These are phyloP conservation scores for Thereva unica DNA, from an alignment of 2,888 invertebrate genomes.

Conservation along the genomic window DNA sequence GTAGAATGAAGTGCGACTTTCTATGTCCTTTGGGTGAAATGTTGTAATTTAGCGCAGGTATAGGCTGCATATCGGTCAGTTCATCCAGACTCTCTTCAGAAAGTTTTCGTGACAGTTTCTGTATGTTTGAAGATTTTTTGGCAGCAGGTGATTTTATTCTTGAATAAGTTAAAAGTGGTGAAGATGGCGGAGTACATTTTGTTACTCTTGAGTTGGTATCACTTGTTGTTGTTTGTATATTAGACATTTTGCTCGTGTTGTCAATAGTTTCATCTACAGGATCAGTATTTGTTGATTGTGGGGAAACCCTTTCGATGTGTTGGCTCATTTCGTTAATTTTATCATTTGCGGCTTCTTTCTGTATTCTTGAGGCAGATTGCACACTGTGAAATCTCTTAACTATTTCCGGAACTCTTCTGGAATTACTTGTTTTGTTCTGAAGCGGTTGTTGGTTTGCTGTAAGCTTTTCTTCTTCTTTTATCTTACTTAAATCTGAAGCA, in stretches of 20 bases:
- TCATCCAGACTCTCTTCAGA: slow-evolving; percentile 54
- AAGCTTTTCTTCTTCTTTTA: neutral
- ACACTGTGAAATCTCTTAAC: slow-evolving; percentile 2
- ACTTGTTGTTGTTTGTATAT: neutral
- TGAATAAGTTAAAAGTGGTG: slow-evolving; percentile 54
- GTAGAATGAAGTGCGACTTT: slow-evolving; percentile 47
- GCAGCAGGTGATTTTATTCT: slow-evolving; percentile 51
- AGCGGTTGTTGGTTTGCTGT: neutral
- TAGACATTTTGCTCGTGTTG: slow-evolving; percentile 3
- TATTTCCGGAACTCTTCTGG: slow-evolving; percentile 3
- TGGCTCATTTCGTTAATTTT: too few relatives aligned
- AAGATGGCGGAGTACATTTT: slow-evolving; percentile 42
- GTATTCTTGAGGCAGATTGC: neutral
- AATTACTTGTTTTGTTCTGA: neutral
- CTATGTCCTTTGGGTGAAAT: slow-evolving; percentile 50
- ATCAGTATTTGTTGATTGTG: too few relatives aligned
- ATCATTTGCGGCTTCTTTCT: too few relatives aligned
- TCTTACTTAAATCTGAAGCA: slow-evolving; percentile 13
- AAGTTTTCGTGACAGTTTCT: slow-evolving; percentile 44
- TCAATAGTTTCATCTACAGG: neutral
- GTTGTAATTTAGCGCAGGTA: slow-evolving; percentile 45
- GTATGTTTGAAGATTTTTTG: slow-evolving; percentile 18
- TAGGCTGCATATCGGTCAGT: slow-evolving; percentile 51
- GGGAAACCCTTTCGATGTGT: too few relatives aligned
- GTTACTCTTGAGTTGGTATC: neutral